Percentiles rank a stretch among this genome's conserved stretches.
phyloP scores from a whole-genome alignment of 2,797 vertebrate species.

The Neoniphon sammara region DNA sequence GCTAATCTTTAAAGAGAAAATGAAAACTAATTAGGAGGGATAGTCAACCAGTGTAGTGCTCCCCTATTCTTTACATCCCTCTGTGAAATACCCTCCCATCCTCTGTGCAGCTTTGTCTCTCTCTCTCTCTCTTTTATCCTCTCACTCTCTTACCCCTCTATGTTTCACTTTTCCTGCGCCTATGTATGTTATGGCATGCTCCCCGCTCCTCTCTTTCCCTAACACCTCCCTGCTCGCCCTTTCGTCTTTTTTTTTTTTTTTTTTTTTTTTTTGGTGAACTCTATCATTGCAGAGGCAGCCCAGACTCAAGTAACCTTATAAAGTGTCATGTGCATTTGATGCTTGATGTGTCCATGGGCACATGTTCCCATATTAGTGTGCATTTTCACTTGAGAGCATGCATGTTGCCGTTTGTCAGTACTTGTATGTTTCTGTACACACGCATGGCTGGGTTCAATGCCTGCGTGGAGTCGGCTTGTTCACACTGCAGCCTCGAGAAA shows the following conservation, averaged over 20 bases:
- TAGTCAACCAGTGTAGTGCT: not conserved
- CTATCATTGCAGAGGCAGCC: conserved; percentile 14
- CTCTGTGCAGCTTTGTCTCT: not conserved
- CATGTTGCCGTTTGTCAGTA: not conserved
- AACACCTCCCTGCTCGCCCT: conserved; percentile 28
- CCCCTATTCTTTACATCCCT: not conserved
- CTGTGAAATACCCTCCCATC: not conserved
- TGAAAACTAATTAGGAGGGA: conserved; percentile 13
- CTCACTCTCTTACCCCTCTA: not conserved
- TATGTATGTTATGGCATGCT: not conserved
- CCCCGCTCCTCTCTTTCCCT: not conserved
- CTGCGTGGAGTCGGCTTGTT: conserved; percentile 9
- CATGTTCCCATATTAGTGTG: not conserved
- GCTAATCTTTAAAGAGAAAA: conserved; percentile 13
- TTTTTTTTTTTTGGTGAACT: not conserved
- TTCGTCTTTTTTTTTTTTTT: conserved; percentile 13
- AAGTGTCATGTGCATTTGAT: not conserved
- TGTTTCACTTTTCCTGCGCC: conserved; percentile 15
- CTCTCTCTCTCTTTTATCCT: conserved; percentile 11
- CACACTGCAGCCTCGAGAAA: conserved; percentile 22
- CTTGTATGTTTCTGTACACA: conserved; percentile 26
- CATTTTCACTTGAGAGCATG: not conserved
- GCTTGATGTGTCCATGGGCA: not conserved
- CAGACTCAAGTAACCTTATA: conserved; percentile 1
- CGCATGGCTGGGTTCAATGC: conserved; percentile 15